These are phyloP conservation scores for Echinometra lucunter DNA, from an alignment of 53 echinoderm and acorn worm species.

Conservation along the genomic window DNA sequence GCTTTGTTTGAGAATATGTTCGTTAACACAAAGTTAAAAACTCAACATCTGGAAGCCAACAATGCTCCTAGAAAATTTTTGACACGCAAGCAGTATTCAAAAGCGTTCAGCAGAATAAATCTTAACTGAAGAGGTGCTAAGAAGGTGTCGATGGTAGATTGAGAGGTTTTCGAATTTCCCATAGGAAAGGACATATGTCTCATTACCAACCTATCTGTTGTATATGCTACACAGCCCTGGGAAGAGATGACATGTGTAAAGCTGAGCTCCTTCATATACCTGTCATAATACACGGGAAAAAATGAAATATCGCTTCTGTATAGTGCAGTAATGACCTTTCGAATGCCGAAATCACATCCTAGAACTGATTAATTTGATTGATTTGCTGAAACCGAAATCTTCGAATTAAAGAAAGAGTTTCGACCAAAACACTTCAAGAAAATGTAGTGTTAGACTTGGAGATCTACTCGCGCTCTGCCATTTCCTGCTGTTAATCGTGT, in stretches of 20 bases:
- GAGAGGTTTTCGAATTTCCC: not conserved
- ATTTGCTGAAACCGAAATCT: not conserved
- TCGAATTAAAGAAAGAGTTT: not conserved
- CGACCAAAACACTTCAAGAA: conserved; percentile 27
- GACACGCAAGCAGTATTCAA: not conserved
- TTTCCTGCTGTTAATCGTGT: no score
- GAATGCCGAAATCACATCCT: not conserved
- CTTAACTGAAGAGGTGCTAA: not conserved
- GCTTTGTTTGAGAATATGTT: no score
- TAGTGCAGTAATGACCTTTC: not conserved
- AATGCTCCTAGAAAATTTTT: not conserved
- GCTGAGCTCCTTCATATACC: not conserved
- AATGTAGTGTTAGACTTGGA: not conserved
- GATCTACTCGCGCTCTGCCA: no score
- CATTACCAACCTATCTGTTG: not conserved
- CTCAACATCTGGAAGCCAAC: not conserved
- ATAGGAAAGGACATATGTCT: not conserved
- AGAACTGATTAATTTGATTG: not conserved
- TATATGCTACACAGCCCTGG: not conserved
- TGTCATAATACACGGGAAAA: not conserved
- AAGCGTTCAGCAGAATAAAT: not conserved
- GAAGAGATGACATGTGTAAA: not conserved
- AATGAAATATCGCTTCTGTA: not conserved
- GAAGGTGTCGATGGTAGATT: not conserved
- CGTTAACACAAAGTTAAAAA: not conserved